Base-by-base conservation (phyloP, 2,888 invertebrate species). In the Dermolepida albohirtum region DNA sequence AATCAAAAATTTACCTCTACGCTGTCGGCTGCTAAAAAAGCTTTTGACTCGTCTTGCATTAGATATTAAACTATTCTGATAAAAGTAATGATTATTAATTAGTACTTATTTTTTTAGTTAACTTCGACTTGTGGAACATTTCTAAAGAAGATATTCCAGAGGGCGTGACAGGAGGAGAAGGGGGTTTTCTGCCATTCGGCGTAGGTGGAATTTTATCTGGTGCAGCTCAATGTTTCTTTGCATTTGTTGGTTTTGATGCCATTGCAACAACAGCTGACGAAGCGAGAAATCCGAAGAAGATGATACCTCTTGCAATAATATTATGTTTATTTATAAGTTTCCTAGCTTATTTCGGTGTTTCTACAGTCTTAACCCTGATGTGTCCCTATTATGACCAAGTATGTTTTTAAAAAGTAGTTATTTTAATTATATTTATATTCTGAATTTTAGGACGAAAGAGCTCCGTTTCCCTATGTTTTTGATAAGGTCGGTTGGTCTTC, bases 191-290 rank as follows among this genome's bases (percentile, higher is more conserved):
- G 84, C 98, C 98, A 0, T 98, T 90, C 83, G 97, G 97, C 0
- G 80, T 96, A 34, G 88, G 90, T 0, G 97, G 95, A 0, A 89
- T 95, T 5, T 92, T 95, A 92, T 90, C 92, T 0, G 96, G 95
- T 0, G 92, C 95, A 0, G 94, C 95, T 0, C 93, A 92, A 77
- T 94, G 94, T 79, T 94, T 94, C 85, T 97, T 92, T 82, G 96
- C 96, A 14, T 98, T 97, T 82, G 96, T 98, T 5, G 97, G 98
- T 22, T 98, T 98, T 81, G 98, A 98, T 84, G 92, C 93, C 74
- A 94, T 95, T 2, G 95, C 95, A 11, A 94, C 95, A 2, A 94
- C 94, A 0, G 94, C 94, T 0, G 98, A 98, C 81, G 98, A 98
- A 82, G 97, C 96, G 0, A 93, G 92, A 79, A 95, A 96, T 84